Evolutionary conservation across 2,888 invertebrate species (phyloP).

Genomic region (Pycnomerus fuliginosus): DNA sequence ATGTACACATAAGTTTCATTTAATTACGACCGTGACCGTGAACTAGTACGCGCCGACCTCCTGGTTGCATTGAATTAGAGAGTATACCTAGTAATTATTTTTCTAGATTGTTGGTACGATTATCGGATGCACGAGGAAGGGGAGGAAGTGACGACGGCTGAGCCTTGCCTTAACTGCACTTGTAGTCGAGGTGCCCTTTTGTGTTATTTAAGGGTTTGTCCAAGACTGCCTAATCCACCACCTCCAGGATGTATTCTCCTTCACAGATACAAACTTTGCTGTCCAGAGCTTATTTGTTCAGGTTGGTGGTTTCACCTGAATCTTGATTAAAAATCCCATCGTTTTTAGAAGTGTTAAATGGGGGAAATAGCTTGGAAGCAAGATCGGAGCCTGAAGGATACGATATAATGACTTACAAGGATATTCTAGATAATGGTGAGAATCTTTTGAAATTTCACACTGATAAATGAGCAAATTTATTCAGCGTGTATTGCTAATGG

Average conservation of each 20-base stretch:
- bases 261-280: constrained; percentile 70
- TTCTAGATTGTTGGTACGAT: constrained; percentile 71
- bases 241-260: constrained; percentile 72
- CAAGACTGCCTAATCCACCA: constrained; percentile 71
- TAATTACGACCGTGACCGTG: too few species aligned
- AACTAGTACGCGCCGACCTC: too few species aligned
- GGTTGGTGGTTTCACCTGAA: constrained; percentile 52
- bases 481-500: constrained; percentile 71
- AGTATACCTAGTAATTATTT: too few species aligned
- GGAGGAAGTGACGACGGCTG: constrained; percentile 64
- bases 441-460: constrained; percentile 1
- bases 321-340: background rate
- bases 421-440: constrained; percentile 6
- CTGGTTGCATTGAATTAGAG: too few species aligned
- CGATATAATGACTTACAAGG: background rate
- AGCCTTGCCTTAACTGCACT: constrained; percentile 76
- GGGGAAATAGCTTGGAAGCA: constrained; percentile 43
- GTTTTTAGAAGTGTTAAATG: constrained; percentile 13
- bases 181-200: constrained; percentile 71
- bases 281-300: constrained; percentile 75
- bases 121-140: constrained; percentile 68
- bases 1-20: too few species aligned
- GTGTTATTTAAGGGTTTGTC: constrained; percentile 77
- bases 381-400: constrained; percentile 40
- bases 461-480: constrained; percentile 2